Evolutionary conservation across 2,888 invertebrate genomes (phyloP).

Genomic region (Dicycla oo): DNA sequence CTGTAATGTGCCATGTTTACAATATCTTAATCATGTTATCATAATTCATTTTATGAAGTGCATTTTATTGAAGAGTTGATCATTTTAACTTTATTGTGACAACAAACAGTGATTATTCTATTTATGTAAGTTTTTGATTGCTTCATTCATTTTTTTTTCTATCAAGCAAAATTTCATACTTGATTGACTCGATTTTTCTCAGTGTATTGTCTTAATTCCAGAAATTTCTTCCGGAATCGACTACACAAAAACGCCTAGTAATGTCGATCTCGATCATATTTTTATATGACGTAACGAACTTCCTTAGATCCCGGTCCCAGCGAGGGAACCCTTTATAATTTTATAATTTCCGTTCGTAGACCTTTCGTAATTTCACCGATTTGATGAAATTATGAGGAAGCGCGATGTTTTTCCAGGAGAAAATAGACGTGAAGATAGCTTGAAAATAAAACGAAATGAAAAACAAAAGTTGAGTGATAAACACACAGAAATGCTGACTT

Average conservation of each 20-base stretch:
- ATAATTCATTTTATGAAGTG: too few species aligned
- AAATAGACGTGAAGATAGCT: conserved; percentile 25
- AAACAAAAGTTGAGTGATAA: conserved; percentile 48
- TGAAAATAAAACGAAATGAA: conserved; percentile 25
- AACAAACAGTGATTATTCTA: too few species aligned
- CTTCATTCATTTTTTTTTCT: too few species aligned
- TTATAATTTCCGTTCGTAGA: conserved; percentile 58
- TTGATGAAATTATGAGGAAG: conserved; percentile 43
- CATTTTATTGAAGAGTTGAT: too few species aligned
- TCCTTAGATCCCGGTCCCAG: conserved; percentile 37
- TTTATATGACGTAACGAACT: conserved; percentile 56
- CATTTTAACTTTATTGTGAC: too few species aligned
- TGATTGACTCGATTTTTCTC: too few species aligned
- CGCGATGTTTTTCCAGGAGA: conserved; percentile 34
- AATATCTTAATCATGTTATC: too few species aligned
- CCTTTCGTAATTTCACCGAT: conserved; percentile 58
- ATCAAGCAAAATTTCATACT: too few species aligned
- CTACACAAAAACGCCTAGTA: conserved; percentile 47
- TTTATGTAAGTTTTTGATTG: too few species aligned
- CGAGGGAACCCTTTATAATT: conserved; percentile 51
- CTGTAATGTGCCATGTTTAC: too few species aligned
- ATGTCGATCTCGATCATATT: conserved; percentile 51
- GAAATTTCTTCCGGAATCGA: conserved; percentile 23
- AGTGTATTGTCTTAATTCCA: conserved; percentile 19
- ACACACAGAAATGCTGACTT: conserved; percentile 46